Evolutionary conservation across 2,888 invertebrate species (phyloP).

Genomic region (Melitaea athalia): DNA sequence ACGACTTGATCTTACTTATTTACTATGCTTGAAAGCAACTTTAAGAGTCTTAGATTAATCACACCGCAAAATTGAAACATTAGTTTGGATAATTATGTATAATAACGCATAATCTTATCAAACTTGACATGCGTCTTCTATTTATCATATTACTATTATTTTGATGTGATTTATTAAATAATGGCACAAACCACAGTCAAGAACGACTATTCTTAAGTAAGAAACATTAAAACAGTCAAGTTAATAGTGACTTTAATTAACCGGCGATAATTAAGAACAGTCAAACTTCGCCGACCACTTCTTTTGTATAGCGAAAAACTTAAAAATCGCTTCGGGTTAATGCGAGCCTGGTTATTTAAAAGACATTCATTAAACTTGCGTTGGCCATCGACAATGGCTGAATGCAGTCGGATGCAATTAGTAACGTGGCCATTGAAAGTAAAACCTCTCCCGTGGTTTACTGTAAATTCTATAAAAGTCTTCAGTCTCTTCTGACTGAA

Average conservation of each 20-base stretch:
- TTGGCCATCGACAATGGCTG: conserved; percentile 59
- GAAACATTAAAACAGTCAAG: conserved; percentile 9
- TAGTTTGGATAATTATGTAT: conserved; percentile 1
- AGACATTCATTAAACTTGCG: conserved; percentile 73
- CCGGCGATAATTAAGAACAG: conserved; percentile 65
- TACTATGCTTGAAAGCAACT: conserved; percentile 22
- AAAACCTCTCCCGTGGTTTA: conserved; percentile 27
- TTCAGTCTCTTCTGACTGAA: conserved; percentile 12
- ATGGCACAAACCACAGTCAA: not conserved
- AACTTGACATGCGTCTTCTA: not conserved
- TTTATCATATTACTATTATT: not conserved
- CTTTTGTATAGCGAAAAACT: conserved; percentile 60
- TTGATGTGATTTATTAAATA: not conserved
- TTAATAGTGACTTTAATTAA: conserved; percentile 49
- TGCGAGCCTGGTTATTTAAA: conserved; percentile 63
- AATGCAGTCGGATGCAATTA: conserved; percentile 70
- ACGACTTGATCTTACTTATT: conserved; percentile 30
- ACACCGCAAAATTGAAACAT: not conserved
- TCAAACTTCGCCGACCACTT: conserved; percentile 60
- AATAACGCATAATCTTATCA: not conserved
- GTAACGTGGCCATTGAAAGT: conserved; percentile 36
- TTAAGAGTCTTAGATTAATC: conserved; percentile 2
- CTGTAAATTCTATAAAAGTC: conserved; percentile 31
- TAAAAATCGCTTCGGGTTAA: conserved; percentile 65
- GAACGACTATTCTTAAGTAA: not conserved